Evolutionary conservation across 2,888 invertebrate genomes (phyloP).

Genomic region (Ceriagrion tenellum): DNA sequence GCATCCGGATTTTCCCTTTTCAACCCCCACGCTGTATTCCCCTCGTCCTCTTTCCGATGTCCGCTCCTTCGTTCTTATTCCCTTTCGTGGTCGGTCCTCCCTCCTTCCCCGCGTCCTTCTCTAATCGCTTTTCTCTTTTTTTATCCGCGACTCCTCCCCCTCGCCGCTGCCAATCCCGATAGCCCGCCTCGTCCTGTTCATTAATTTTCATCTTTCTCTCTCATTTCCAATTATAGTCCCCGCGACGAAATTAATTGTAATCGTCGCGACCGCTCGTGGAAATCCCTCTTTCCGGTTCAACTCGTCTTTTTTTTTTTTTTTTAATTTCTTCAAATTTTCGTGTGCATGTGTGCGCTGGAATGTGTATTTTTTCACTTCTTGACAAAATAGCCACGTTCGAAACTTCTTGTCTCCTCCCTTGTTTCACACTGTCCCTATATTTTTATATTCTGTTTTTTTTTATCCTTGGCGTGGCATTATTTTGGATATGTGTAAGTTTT

Average conservation of each 20-base stretch:
- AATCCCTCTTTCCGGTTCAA: neutral
- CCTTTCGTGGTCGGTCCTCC: neutral
- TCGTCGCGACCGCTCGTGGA: neutral
- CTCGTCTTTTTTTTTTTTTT: neutral
- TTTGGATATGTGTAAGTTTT: too few species aligned
- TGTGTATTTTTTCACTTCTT: neutral
- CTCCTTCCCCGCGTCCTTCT: neutral
- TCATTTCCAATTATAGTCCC: constrained; percentile 5
- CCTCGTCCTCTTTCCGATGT: neutral
- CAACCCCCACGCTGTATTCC: neutral
- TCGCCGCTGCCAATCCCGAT: too few species aligned
- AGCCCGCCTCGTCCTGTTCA: neutral
- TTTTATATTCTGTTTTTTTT: neutral
- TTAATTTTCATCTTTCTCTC: neutral
- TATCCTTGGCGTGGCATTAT: too few species aligned
- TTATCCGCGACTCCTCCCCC: neutral
- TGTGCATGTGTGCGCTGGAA: neutral
- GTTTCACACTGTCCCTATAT: neutral
- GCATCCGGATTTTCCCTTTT: neutral
- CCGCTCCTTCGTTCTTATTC: too few species aligned
- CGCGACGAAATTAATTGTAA: neutral
- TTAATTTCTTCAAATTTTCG: neutral
- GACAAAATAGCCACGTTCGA: too few species aligned
- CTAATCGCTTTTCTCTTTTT: neutral
- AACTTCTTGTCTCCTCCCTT: neutral